Conservation (phyloP, 2,888 invertebrate genomes). For the Alloplasta piceator region DNA sequence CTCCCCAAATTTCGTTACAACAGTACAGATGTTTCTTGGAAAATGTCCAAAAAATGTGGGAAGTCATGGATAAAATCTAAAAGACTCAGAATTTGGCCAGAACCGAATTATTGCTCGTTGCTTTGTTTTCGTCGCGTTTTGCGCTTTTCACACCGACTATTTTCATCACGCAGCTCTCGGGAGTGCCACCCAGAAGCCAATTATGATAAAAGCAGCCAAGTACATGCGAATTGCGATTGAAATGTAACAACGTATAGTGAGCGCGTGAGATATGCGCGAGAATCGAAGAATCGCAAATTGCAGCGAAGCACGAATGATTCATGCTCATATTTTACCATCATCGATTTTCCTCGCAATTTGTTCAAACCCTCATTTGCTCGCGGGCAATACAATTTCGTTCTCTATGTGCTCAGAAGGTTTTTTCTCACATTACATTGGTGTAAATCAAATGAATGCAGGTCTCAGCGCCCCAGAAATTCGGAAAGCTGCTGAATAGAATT, state of each 20-base stretch:
- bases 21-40: too few relatives aligned
- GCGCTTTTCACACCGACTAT: not conserved
- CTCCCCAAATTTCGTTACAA: too few relatives aligned
- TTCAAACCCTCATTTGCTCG: not conserved
- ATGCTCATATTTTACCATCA: not conserved
- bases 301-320: not conserved
- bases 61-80: too few relatives aligned
- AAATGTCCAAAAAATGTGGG: too few relatives aligned
- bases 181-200: conserved; percentile 47
- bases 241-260: conserved; percentile 38
- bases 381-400: not conserved
- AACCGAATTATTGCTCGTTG: too few relatives aligned
- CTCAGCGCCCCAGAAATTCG: too few relatives aligned
- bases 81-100: too few relatives aligned
- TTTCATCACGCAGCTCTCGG: conserved; percentile 13
- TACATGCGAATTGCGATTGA: conserved; percentile 49
- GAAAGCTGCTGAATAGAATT: too few relatives aligned
- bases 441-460: too few relatives aligned
- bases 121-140: too few relatives aligned
- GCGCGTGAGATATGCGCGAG: not conserved
- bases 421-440: too few relatives aligned
- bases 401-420: too few relatives aligned
- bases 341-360: not conserved
- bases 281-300: not conserved
- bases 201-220: conserved; percentile 61